phyloP scores from a whole-genome alignment of 2,888 invertebrate genomes.

The Phaedon cochleariae region DNA sequence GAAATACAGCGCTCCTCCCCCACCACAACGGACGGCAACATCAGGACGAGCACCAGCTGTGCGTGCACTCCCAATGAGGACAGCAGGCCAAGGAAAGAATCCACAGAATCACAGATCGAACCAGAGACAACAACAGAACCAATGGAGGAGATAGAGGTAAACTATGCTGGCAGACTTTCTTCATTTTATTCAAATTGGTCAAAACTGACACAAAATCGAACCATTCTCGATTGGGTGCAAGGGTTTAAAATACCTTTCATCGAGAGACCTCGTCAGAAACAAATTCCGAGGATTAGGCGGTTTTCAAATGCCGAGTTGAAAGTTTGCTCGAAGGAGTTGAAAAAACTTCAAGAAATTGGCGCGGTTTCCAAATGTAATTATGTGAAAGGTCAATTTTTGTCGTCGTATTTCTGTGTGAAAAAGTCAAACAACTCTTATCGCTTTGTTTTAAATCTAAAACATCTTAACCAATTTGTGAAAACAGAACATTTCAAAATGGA shows the following conservation, averaged over 20 bases:
- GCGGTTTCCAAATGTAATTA: background rate
- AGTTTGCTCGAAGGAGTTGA: background rate
- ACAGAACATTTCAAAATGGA: constrained; percentile 17
- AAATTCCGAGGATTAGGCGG: background rate
- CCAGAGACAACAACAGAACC: too few species aligned
- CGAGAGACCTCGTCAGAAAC: constrained; percentile 2
- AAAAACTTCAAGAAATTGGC: background rate
- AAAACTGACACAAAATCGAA: constrained; percentile 9
- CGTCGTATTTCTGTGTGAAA: background rate
- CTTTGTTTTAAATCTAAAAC: constrained; percentile 16
- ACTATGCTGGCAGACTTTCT: background rate
- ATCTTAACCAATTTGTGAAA: background rate
- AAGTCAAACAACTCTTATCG: constrained; percentile 58
- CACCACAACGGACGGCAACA: too few species aligned
- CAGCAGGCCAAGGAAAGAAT: too few species aligned
- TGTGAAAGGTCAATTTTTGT: constrained; percentile 3
- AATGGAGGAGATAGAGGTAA: background rate
- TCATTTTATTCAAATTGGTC: constrained; percentile 1
- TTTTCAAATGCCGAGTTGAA: background rate
- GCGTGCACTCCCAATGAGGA: background rate
- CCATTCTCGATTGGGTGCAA: constrained; percentile 21
- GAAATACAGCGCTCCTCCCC: too few species aligned
- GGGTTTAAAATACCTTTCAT: constrained; percentile 21
- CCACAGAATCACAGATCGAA: too few species aligned
- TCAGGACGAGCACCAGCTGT: background rate